Conservation (phyloP, 2,113 vertebrate genomes). For the Anolis carolinensis region DNA sequence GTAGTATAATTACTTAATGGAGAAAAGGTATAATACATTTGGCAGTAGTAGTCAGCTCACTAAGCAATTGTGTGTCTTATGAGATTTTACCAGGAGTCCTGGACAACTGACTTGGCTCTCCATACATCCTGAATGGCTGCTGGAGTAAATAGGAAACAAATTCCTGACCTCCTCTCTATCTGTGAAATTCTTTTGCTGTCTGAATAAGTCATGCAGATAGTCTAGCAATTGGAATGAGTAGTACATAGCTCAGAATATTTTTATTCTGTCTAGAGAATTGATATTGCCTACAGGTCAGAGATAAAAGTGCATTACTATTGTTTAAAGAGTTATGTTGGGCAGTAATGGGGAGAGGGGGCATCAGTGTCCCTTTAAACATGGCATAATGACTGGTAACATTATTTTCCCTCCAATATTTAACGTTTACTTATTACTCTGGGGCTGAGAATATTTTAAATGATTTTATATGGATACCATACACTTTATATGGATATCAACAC, state of each 20-base stretch:
- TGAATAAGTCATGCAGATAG: slow-evolving; percentile 2
- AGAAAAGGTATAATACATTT: slow-evolving; percentile 64
- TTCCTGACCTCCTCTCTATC: slow-evolving; percentile 2
- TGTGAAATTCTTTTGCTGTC: slow-evolving; percentile 47
- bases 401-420: too few species aligned
- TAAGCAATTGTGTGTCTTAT: slow-evolving; percentile 31
- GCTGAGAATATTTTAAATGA: too few species aligned
- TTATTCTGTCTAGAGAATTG: slow-evolving; percentile 32
- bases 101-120: slow-evolving; percentile 35
- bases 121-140: slow-evolving; percentile 20
- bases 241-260: not conserved
- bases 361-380: too few species aligned
- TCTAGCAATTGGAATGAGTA: slow-evolving; percentile 27
- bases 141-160: slow-evolving; percentile 46
- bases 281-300: slow-evolving; percentile 33
- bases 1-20: too few species aligned
- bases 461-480: too few species aligned
- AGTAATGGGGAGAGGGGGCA: too few species aligned
- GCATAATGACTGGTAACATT: too few species aligned
- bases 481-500: too few species aligned
- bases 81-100: slow-evolving; percentile 31
- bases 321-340: too few species aligned
- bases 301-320: too few species aligned
- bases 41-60: slow-evolving; percentile 51
- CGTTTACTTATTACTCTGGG: too few species aligned